Conservation (phyloP, 2,113 vertebrate species). For the Centropus unirufus region DNA sequence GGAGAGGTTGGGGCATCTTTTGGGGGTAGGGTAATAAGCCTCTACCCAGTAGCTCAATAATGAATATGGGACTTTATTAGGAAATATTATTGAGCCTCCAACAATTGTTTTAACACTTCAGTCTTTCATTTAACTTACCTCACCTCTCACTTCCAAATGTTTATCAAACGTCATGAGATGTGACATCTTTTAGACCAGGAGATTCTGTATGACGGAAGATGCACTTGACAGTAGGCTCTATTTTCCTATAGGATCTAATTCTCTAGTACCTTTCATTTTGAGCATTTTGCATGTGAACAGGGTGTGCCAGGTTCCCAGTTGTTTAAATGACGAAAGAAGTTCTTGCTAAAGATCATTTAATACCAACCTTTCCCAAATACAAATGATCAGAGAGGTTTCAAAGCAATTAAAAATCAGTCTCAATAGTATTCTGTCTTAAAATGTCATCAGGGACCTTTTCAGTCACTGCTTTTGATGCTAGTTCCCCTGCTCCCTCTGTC, state of each 20-base stretch:
- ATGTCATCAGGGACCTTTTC: not conserved
- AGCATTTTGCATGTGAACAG: not conserved
- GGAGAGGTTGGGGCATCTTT: not conserved
- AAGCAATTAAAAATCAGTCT: slow-evolving; percentile 12
- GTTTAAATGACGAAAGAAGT: not conserved
- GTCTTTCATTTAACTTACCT: not conserved
- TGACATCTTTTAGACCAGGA: not conserved
- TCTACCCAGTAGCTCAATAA: not conserved
- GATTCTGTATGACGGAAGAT: not conserved
- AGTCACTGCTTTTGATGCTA: not conserved
- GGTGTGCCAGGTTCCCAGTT: not conserved
- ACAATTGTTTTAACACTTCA: not conserved
- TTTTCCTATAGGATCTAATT: not conserved
- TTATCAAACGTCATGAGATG: not conserved
- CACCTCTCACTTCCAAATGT: not conserved
- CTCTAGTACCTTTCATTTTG: not conserved
- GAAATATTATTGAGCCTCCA: not conserved
- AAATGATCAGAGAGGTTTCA: not conserved
- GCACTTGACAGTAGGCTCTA: fast-evolving
- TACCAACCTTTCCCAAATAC: not conserved
- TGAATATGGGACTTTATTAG: not conserved
- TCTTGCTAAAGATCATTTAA: not conserved
- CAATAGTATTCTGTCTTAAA: not conserved
- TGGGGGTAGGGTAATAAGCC: not conserved
- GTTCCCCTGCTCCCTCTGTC: not conserved